Base-by-base conservation (phyloP, 1,140 invertebrate species). In the Aphelenchoides fujianensis region DNA sequence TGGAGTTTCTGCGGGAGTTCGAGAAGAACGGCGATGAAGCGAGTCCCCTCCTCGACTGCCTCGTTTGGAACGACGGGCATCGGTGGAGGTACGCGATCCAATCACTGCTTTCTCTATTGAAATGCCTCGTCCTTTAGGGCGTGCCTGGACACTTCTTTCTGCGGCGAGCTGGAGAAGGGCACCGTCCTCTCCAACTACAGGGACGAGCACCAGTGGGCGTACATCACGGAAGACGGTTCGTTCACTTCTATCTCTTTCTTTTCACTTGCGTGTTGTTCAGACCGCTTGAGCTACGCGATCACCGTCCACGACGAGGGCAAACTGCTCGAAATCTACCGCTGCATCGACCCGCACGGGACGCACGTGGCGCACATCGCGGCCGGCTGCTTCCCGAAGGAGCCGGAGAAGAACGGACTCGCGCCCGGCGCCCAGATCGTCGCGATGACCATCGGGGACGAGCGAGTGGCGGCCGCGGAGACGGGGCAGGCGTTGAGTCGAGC, bases 341-440 rank as follows among this genome's bases (percentile, higher is more conserved):
- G 91, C 71, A 90, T 94, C 88, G 91, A 92, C 30, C 90, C 91
- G 59, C 95, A 98, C 86, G 95, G 94, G 19, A 97, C 94, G 0
- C 95, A 98, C 84, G 96, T 98, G 16, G 93, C 95, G 0, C 91
- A 92, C 23, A 98, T 98, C 75, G 92, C 95, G 28, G 90, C 93
- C 27, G 95, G 91, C 0, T 89, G 93, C 87, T 97, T 95, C 86
- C 91, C 93, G 0, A 90, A 94, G 55, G 89, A 90, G 48, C 91
- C 93, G 3, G 92, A 95, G 74, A 88, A 91, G 76, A 95, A 97
- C 87, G 96, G 96, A 1, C 88, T 97, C 1, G 95, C 96, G 1
- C 95, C 95, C 2, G 95, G 95, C 61, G 95, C 95, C 3, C 93
- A 97, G 87, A 91, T 98, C 71, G 89, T 98, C 41, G 94, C 93